A percentile compares a stretch with the other conserved stretches of the same genome.
Evolutionary conservation across 2,113 vertebrate species (phyloP).

Genomic region (Girardinichthys multiradiatus): DNA sequence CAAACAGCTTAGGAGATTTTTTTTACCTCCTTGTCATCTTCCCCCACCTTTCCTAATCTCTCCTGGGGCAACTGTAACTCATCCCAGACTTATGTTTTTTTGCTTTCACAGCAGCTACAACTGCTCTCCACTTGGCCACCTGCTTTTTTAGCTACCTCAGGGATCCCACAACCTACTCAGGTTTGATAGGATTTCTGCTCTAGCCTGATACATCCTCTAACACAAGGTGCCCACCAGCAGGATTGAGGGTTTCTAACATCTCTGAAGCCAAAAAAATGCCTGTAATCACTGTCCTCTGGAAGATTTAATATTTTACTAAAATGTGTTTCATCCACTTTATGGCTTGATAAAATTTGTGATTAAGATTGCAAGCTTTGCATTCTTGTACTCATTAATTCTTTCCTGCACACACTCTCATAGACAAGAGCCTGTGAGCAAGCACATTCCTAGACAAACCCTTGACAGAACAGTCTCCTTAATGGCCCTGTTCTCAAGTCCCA

Average conservation of each 20-base stretch:
- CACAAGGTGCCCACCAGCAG: too few relatives aligned
- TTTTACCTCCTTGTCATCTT: background rate
- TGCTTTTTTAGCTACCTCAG: background rate
- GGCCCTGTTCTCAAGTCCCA: constrained; percentile 55
- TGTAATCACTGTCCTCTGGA: background rate
- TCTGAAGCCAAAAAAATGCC: background rate
- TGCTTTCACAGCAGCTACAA: background rate
- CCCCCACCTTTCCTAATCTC: background rate
- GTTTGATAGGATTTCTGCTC: background rate
- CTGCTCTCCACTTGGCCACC: background rate
- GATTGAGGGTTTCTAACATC: background rate
- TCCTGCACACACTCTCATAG: background rate
- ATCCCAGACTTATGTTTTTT: background rate
- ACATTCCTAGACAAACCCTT: constrained; percentile 36
- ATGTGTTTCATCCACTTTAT: background rate
- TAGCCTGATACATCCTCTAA: background rate
- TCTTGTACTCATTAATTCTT: background rate
- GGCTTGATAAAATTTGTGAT: constrained; percentile 32
- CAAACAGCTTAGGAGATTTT: background rate
- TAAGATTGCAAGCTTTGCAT: constrained; percentile 8
- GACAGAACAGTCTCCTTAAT: constrained; percentile 59
- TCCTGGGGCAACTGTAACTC: background rate
- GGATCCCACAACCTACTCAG: background rate
- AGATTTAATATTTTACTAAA: background rate
- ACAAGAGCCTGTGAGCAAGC: background rate